Conservation (phyloP, 2,797 vertebrate species). For the Tolypeutes matacus region DNA sequence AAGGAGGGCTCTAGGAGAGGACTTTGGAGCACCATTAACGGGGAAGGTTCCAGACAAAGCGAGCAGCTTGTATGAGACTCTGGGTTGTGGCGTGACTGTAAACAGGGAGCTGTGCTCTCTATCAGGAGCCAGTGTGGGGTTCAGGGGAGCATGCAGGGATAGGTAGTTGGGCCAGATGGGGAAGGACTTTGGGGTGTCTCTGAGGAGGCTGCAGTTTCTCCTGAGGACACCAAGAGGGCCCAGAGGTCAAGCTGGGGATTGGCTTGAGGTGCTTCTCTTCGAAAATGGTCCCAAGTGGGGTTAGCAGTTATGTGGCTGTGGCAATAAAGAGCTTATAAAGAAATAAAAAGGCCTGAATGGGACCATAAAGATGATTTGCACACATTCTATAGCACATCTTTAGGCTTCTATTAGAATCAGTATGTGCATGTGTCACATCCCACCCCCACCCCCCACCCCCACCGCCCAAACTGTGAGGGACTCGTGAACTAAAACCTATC, state of each 20-base stretch:
- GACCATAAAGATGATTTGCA: background rate
- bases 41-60: background rate
- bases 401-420: background rate
- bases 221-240: background rate
- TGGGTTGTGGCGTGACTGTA: background rate
- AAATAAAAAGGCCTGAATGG: background rate
- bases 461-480: background rate
- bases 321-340: conserved; percentile 25
- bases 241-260: background rate
- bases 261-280: background rate
- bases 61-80: background rate
- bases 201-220: background rate
- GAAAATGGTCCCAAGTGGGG: background rate
- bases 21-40: background rate
- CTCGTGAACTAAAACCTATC: background rate
- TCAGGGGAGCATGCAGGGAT: accelerated
- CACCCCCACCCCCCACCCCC: too few species aligned
- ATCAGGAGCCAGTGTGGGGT: background rate
- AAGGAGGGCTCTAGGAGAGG: background rate
- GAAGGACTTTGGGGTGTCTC: background rate
- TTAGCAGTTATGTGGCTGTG: background rate
- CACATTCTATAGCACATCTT: background rate
- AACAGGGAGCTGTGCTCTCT: accelerated
- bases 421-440: background rate
- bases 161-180: accelerated